A percentile compares a stretch with the other conserved stretches of the same genome.
Conservation (phyloP, 2,888 invertebrate genomes). For the Eupithecia subumbrata region DNA sequence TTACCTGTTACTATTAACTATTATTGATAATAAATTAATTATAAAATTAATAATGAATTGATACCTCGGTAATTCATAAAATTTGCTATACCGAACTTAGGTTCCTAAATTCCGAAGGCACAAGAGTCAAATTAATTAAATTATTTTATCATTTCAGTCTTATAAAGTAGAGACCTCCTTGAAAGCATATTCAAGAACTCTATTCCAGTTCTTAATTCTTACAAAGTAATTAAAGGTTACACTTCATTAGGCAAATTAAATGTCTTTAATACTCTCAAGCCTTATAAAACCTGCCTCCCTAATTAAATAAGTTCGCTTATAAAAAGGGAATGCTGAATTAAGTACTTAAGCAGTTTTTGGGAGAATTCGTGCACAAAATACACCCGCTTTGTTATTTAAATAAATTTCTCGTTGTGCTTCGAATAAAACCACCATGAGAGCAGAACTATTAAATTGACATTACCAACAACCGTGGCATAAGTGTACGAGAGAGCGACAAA, state of each 20-base stretch:
- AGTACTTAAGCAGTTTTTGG: not conserved
- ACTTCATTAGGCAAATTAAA: slow-evolving; percentile 47
- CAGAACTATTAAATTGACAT: slow-evolving; percentile 20
- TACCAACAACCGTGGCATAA: slow-evolving; percentile 9
- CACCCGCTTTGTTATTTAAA: not conserved
- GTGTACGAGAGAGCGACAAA: slow-evolving; percentile 21
- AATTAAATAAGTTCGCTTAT: slow-evolving; percentile 32
- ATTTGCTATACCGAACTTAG: not conserved
- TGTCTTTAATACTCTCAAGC: slow-evolving; percentile 26
- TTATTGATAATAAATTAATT: too few species aligned
- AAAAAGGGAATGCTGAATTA: slow-evolving; percentile 17
- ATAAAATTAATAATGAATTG: too few species aligned
- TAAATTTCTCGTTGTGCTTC: not conserved
- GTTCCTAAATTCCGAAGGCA: not conserved
- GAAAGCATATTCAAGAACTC: not conserved
- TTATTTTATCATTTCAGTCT: not conserved
- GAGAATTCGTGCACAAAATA: not conserved
- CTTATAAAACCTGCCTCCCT: slow-evolving; percentile 23
- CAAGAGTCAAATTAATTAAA: not conserved
- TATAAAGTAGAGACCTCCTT: not conserved
- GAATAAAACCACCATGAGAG: not conserved
- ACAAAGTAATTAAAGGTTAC: slow-evolving; percentile 32
- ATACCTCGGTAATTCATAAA: not conserved
- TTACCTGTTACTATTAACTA: too few species aligned
- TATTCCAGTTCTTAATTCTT: not conserved